Conservation (phyloP, 1,140 invertebrate genomes). For the Neotoxoptera formosana region DNA sequence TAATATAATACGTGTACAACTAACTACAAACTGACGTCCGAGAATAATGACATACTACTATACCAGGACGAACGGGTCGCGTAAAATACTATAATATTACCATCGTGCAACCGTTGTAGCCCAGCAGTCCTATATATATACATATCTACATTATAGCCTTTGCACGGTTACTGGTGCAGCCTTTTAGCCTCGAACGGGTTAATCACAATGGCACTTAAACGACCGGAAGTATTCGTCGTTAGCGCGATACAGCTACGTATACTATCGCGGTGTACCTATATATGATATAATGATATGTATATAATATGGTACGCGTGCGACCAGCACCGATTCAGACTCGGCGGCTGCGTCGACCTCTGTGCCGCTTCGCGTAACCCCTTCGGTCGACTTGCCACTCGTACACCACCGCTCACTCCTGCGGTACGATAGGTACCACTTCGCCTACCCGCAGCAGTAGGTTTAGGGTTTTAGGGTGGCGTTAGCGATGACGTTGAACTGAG, state of each 20-base stretch:
- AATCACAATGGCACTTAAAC: constrained; percentile 7
- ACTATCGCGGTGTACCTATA: background rate
- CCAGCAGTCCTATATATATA: background rate
- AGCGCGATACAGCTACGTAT: background rate
- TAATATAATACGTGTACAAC: background rate
- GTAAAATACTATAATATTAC: background rate
- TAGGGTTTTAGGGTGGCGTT: background rate
- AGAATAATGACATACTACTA: background rate
- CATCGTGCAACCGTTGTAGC: background rate
- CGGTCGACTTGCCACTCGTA: background rate
- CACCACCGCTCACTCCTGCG: background rate
- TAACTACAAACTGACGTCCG: background rate
- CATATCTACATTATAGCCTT: background rate
- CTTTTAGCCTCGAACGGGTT: background rate
- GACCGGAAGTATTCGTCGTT: constrained; percentile 12
- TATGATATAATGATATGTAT: background rate
- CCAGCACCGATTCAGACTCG: background rate
- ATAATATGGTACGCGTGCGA: background rate
- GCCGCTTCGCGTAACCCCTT: background rate
- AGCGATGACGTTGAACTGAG: no score
- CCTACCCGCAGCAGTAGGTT: background rate
- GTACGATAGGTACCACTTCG: no score
- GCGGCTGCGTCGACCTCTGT: background rate
- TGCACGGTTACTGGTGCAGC: background rate
- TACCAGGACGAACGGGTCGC: background rate